Base-by-base conservation (phyloP, 2,888 invertebrate species). In the Pterostichus madidus region DNA sequence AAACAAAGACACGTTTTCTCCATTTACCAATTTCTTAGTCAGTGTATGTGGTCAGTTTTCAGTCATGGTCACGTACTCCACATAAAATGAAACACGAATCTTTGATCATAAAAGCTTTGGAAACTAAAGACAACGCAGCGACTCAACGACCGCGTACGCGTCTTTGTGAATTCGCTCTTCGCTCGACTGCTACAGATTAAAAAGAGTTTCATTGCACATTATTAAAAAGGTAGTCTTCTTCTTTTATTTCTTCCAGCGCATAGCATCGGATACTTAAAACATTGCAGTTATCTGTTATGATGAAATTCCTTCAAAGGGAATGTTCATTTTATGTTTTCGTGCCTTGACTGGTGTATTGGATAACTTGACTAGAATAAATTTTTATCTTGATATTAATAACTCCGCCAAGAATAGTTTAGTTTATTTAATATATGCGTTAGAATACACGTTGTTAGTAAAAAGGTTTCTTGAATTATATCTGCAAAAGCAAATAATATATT, bases 261-360 rank as follows among this genome's bases (percentile, higher is more conserved):
- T 46, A n/a, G 79, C 49, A 31, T 49, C 52, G 52, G 13, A 80
- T 80, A 80, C 64, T 80, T 68, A 68, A 79, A 68, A 52, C 64
- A 80, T 68, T 80, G 80, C 46, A 52, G 49, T 46, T 80, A 68
- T 64, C 35, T 64, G 80, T 80, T 80, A 46, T 80, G 80, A 80
- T 80, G 80, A 80, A 80, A 80, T 80, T 80, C 68, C 80, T 64
- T 80, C 80, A 52, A 53, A 80, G 68, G 11, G 64, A 80, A 80
- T 80, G 68, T 68, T 80, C 80, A 68, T 80, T 80, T 64, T 39
- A 49, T 61, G 46, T 46, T 79, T 79, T 35, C 46, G 13, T 52
- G 61, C 44, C 13, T 17, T 39, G 76, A 4, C 32, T 35, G 52
- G 32, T 39, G 56, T 56, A 56, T 56, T 56, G 46, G 78, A 17